Percentiles rank a stretch among this genome's conserved stretches.
These are phyloP conservation scores for Graptemys geographica DNA, from an alignment of 2,797 vertebrate species.

Conservation along the genomic window DNA sequence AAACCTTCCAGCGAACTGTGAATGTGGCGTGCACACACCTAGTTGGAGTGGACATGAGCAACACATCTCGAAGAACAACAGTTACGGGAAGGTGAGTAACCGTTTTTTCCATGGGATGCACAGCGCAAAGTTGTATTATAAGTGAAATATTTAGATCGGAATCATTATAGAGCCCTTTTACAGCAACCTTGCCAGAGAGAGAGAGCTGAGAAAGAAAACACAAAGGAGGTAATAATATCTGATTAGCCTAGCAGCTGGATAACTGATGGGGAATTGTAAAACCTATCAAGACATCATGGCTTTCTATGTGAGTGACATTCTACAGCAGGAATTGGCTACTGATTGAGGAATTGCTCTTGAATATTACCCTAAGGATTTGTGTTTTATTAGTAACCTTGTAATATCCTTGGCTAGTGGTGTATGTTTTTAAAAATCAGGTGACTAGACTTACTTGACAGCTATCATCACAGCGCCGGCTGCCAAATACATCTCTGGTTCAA, in stretches of 20 bases:
- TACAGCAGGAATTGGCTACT: conserved; percentile 63
- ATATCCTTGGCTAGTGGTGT: conserved; percentile 27
- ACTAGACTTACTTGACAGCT: conserved; percentile 16
- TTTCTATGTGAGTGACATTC: conserved; percentile 64
- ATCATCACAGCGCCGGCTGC: not conserved
- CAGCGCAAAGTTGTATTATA: conserved; percentile 72
- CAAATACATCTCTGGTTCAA: not conserved
- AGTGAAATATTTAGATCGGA: conserved; percentile 82
- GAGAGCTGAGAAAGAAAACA: conserved; percentile 61
- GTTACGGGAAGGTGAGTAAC: too few relatives aligned
- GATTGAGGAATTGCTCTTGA: conserved; percentile 61
- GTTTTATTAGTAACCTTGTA: conserved; percentile 56
- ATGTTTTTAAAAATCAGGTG: not conserved
- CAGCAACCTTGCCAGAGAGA: conserved; percentile 68
- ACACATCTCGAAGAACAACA: too few relatives aligned
- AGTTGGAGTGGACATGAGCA: too few relatives aligned
- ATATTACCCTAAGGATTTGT: conserved; percentile 58
- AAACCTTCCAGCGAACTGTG: too few relatives aligned
- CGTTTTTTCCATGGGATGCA: conserved; percentile 20
- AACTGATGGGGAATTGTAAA: conserved; percentile 77
- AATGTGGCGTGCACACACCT: too few relatives aligned
- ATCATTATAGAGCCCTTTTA: conserved; percentile 75
- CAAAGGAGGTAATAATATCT: conserved; percentile 79
- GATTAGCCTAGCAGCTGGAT: conserved; percentile 79
- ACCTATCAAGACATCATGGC: conserved; percentile 74